Conservation (phyloP, 2,888 invertebrate genomes). For the Diogma glabrata region DNA sequence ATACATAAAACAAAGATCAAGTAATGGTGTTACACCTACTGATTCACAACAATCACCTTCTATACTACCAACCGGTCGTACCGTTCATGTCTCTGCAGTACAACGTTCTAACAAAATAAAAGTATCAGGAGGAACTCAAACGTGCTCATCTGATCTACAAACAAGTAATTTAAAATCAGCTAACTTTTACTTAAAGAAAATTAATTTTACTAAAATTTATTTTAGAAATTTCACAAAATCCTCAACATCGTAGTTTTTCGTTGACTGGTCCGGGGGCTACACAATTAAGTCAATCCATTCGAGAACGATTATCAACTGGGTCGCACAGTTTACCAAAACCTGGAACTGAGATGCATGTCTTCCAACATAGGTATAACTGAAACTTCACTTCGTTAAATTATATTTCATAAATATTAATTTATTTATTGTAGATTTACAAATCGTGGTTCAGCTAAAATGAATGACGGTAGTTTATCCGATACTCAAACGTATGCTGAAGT, state of each 20-base stretch:
- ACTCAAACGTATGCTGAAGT: slow-evolving; percentile 64
- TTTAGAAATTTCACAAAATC: slow-evolving; percentile 48
- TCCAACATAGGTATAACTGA: slow-evolving; percentile 33
- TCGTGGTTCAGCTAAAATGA: slow-evolving; percentile 43
- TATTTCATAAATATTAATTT: slow-evolving; percentile 20
- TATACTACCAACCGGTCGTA: slow-evolving; percentile 38
- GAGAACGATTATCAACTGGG: slow-evolving; percentile 72
- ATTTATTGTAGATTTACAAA: slow-evolving; percentile 36
- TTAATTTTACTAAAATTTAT: slow-evolving; percentile 18
- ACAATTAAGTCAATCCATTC: slow-evolving; percentile 74
- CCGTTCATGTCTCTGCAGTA: slow-evolving; percentile 76
- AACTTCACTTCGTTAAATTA: not conserved
- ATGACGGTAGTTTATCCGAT: slow-evolving; percentile 76
- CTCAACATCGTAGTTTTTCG: slow-evolving; percentile 75
- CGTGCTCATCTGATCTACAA: slow-evolving; percentile 65
- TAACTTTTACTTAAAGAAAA: not conserved
- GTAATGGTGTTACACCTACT: slow-evolving; percentile 19
- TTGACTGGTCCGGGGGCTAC: slow-evolving; percentile 75
- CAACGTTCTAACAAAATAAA: slow-evolving; percentile 72
- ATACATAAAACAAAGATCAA: slow-evolving; percentile 34
- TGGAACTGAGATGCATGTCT: slow-evolving; percentile 51
- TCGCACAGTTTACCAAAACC: slow-evolving; percentile 77
- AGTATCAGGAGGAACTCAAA: slow-evolving; percentile 83
- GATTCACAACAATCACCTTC: slow-evolving; percentile 13
- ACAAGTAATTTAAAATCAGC: slow-evolving; percentile 44